Percentiles rank a stretch among this genome's conserved stretches.
These are phyloP conservation scores for Lerista edwardsae DNA, from an alignment of 2,797 vertebrate species.

Conservation along the genomic window DNA sequence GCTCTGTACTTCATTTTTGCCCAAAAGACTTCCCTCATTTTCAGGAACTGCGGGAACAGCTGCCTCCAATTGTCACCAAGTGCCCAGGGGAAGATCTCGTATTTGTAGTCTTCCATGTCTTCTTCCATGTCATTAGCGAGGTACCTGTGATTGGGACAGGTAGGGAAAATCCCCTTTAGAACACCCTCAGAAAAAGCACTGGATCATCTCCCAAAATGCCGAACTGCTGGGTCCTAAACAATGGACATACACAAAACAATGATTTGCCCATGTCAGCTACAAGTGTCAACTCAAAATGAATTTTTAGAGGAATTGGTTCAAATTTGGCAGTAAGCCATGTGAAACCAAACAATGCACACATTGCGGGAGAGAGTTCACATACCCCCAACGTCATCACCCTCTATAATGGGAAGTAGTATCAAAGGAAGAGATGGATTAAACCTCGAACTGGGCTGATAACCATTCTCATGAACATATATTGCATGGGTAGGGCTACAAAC, in stretches of 20 bases:
- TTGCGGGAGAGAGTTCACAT: too few species aligned
- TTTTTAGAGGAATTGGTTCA: not conserved
- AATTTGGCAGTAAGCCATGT: too few species aligned
- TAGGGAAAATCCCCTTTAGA: too few species aligned
- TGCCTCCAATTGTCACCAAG: constrained; percentile 57
- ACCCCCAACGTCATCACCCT: not conserved
- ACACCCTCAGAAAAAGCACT: not conserved
- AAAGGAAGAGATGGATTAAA: too few species aligned
- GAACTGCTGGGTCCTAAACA: too few species aligned
- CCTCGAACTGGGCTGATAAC: not conserved
- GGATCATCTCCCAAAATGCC: not conserved
- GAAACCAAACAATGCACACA: not conserved
- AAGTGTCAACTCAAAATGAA: not conserved
- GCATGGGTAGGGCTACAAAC: not conserved
- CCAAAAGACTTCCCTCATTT: constrained; percentile 62
- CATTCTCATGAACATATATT: not conserved
- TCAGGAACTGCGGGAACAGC: constrained; percentile 57
- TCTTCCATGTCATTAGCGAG: constrained; percentile 77
- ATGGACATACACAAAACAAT: not conserved
- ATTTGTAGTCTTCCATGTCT: constrained; percentile 73
- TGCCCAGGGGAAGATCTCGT: constrained; percentile 71
- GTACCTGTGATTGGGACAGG: constrained; percentile 46
- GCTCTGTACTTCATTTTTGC: constrained; percentile 70
- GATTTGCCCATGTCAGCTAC: not conserved
- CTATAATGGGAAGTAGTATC: not conserved